Conservation (phyloP, 2,888 invertebrate species). For the Geotrupes spiniger region DNA sequence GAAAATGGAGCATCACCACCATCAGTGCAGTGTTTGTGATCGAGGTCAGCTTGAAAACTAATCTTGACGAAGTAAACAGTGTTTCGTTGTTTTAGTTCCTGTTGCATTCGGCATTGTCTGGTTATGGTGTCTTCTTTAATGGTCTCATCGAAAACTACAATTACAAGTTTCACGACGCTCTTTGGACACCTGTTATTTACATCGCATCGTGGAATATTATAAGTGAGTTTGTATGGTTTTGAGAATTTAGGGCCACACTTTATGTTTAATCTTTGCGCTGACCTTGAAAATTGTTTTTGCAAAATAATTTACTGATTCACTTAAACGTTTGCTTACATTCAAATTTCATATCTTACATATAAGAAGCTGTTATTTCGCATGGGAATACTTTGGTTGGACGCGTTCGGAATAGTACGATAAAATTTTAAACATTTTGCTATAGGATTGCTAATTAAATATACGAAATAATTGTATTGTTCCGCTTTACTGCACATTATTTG, state of each 20-base stretch:
- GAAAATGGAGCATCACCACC: conserved; percentile 18
- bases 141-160: conserved; percentile 18
- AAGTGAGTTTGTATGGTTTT: conserved; percentile 13
- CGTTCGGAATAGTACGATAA: no score
- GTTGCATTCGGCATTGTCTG: conserved; percentile 17
- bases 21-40: conserved; percentile 17
- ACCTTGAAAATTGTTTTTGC: no score
- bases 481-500: no score
- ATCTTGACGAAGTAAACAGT: conserved; percentile 1
- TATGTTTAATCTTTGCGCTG: not conserved
- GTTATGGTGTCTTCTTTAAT: conserved; percentile 21
- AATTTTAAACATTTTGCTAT: no score
- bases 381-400: no score
- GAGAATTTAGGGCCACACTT: no score
- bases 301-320: no score
- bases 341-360: no score
- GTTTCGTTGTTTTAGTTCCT: conserved; percentile 18
- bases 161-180: conserved; percentile 16
- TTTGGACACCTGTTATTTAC: conserved; percentile 21
- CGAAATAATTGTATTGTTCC: no score
- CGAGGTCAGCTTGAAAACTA: conserved; percentile 13
- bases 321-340: no score
- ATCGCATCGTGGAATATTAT: conserved; percentile 19
- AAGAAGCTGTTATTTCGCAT: no score
- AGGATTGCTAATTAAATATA: no score